Evolutionary conservation across 2,797 vertebrate species (phyloP).

Genomic region (Clarias laeviceps): DNA sequence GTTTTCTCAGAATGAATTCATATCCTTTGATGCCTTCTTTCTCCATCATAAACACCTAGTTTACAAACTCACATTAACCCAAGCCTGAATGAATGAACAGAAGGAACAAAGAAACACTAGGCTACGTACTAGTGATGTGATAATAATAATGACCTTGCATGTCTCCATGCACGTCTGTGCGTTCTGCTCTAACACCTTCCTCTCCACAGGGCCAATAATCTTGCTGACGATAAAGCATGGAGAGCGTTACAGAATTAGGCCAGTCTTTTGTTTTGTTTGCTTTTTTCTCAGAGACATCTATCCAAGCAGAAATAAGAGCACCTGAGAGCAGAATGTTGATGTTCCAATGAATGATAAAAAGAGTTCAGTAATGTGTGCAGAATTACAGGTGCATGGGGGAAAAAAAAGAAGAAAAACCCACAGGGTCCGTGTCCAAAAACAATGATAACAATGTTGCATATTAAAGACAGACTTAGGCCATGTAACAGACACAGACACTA

Average conservation of each 20-base stretch:
- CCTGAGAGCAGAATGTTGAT: neutral
- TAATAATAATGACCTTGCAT: slow-evolving; percentile 7
- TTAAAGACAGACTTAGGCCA: neutral
- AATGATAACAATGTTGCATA: neutral
- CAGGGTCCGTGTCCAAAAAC: neutral
- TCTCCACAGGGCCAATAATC: slow-evolving; percentile 59
- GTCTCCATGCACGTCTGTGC: neutral
- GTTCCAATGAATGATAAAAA: neutral
- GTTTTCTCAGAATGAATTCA: neutral
- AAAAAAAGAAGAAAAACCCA: neutral
- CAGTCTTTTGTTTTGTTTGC: neutral
- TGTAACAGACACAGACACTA: neutral
- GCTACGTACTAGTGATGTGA: neutral
- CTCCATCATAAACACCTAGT: neutral
- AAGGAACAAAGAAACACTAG: neutral
- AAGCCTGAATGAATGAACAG: neutral
- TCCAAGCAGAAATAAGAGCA: neutral
- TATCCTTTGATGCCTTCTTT: neutral
- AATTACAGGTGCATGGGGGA: neutral
- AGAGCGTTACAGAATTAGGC: slow-evolving; percentile 58
- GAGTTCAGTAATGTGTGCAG: neutral
- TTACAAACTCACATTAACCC: neutral
- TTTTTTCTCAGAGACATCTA: slow-evolving; percentile 3
- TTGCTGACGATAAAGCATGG: slow-evolving; percentile 60
- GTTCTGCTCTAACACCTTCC: slow-evolving; percentile 44